Conservation (phyloP, 2,797 vertebrate species). For the Gadopsis bispinosus region DNA sequence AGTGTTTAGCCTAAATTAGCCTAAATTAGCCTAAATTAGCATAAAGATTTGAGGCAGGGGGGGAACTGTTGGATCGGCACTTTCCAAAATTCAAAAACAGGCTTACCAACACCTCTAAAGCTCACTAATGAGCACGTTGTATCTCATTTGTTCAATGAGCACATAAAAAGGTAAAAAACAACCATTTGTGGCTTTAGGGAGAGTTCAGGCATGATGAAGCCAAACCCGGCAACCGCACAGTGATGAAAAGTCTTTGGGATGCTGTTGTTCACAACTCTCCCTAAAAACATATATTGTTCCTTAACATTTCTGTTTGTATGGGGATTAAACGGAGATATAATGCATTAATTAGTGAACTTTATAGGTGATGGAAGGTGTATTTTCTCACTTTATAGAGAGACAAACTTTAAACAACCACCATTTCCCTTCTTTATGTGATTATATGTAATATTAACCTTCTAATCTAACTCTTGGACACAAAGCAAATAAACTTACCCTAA, state of each 20-base stretch:
- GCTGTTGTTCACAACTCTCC: neutral
- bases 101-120: neutral
- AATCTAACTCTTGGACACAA: conserved; percentile 4
- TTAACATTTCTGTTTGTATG: neutral
- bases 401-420: neutral
- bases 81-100: neutral
- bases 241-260: conserved; percentile 5
- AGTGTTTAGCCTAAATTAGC: conserved; percentile 8
- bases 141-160: conserved; percentile 13
- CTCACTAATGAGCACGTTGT: conserved; percentile 12
- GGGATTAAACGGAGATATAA: neutral
- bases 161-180: neutral
- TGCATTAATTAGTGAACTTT: neutral
- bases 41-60: neutral
- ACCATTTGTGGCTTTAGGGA: neutral
- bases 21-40: conserved; percentile 10
- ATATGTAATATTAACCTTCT: neutral
- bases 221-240: conserved; percentile 9
- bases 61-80: neutral
- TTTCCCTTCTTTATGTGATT: neutral
- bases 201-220: neutral
- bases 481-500: neutral
- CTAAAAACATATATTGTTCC: neutral
- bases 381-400: neutral
- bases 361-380: neutral